Evolutionary conservation across 1,140 invertebrate genomes (phyloP), one percentile per base, ranked within the genome.

Genomic region (Nebria ingens): DNA sequence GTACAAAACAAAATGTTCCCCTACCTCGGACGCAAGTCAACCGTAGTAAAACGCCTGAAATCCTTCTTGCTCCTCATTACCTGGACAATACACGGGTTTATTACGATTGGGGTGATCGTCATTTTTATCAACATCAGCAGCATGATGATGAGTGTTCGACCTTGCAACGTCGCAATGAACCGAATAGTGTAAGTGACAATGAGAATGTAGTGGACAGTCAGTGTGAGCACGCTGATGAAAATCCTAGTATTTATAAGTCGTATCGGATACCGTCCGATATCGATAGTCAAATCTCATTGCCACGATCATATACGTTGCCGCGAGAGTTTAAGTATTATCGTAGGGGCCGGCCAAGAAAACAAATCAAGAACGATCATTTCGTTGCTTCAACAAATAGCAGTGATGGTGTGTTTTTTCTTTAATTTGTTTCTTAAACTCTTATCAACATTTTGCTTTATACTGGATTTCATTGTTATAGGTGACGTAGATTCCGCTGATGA

Each of bases 291-390:
- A 78, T 91, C 51, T 89, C 87, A 1, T 67, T 91, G 15, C 87
- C 89, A 0, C 76, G 87, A 22, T 90, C 87, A 19, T 91, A 91
- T 65, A 91, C 89, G 1, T 70, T 92, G 12, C 89, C 88, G 0
- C 79, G 87, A 21, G 86, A 91, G 70, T 91, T 90, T 68, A 86
- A 87, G 61, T 90, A 89, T 71, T 87, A 86, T 71, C 72, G 85
- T 53, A 76, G 83, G 56, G 76, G 74, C 53, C 70, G 77, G 42
- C 60, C 64, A n/a, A 59, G 67, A 53, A 65, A 70, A 55, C 60
- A 64, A 2, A 63, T 73, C 9, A 75, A 71, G 34, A 69, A 72
- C 75, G 78, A 82, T 55, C 81, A 83, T 65, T 83, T 84, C 64
- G 71, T 88, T 15, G 81, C 84, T 21, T 89, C 86, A 45, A 90